These are phyloP conservation scores for Cylas formicarius DNA, from an alignment of 1,140 invertebrate species.

Conservation along the genomic window DNA sequence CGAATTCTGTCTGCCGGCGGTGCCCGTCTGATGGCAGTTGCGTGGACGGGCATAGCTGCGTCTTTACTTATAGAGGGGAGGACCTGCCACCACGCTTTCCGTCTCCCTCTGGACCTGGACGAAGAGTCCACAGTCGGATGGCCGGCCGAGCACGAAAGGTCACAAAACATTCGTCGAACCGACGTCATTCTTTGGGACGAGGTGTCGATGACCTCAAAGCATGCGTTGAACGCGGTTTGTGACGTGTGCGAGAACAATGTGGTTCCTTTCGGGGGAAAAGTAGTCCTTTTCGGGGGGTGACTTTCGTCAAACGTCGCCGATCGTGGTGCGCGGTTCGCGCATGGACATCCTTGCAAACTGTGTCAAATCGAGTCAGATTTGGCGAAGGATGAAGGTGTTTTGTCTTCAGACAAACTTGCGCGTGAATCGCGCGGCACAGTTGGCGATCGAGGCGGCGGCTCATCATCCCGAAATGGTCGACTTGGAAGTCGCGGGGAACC, in stretches of 20 bases:
- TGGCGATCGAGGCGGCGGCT: too few relatives aligned
- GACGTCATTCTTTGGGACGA: conserved; percentile 36
- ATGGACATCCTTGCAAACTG: not conserved
- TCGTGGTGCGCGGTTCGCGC: conserved; percentile 14
- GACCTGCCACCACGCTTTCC: conserved; percentile 33
- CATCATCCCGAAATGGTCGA: too few relatives aligned
- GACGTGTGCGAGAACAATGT: conserved; percentile 19
- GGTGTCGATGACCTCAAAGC: conserved; percentile 29
- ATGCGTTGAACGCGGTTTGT: conserved; percentile 24
- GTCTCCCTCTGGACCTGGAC: conserved; percentile 17
- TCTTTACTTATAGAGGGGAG: conserved; percentile 26
- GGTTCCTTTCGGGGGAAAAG: conserved; percentile 34
- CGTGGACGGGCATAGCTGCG: conserved; percentile 35
- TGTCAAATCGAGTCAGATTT: too few relatives aligned
- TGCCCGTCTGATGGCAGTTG: too few relatives aligned
- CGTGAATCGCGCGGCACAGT: too few relatives aligned
- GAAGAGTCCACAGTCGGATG: not conserved
- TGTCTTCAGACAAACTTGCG: too few relatives aligned
- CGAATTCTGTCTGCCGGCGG: too few relatives aligned
- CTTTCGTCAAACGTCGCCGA: conserved; percentile 28
- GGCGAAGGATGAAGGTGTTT: too few relatives aligned
- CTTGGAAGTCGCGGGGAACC: too few relatives aligned
- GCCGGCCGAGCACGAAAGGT: not conserved
- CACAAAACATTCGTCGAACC: not conserved
- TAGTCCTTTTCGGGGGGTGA: conserved; percentile 29